Evolutionary conservation across 2,113 vertebrate species (phyloP).

Genomic region (Fregata magnificens): DNA sequence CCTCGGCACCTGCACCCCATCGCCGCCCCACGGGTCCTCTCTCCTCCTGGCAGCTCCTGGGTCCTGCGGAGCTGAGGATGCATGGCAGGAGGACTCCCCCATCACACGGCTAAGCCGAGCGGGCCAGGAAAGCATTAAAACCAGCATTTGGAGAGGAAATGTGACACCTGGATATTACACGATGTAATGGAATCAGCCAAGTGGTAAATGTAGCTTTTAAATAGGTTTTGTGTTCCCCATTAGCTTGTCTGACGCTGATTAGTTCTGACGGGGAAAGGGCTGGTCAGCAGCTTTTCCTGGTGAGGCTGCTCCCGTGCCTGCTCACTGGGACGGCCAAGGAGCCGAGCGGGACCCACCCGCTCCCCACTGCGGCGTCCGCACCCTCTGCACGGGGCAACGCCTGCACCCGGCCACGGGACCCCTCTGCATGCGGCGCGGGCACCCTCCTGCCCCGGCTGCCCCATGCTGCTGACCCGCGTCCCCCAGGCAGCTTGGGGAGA

Average conservation of each 20-base stretch:
- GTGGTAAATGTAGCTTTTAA: conserved; percentile 98
- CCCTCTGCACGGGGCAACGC: fast-evolving
- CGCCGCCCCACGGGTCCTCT: fast-evolving
- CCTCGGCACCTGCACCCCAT: fast-evolving
- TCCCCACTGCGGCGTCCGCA: fast-evolving
- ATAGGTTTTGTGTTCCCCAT: conserved; percentile 94
- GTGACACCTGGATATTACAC: conserved; percentile 96
- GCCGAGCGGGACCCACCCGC: not conserved
- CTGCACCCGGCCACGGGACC: fast-evolving
- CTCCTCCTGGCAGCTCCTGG: not conserved
- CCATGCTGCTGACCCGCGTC: not conserved
- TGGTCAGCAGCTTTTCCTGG: conserved; percentile 78
- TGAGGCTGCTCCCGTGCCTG: conserved; percentile 6
- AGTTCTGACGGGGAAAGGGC: conserved; percentile 84
- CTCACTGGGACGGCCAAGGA: fast-evolving
- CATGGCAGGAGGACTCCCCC: conserved; percentile 6
- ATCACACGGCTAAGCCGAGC: conserved; percentile 76
- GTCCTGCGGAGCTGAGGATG: fast-evolving
- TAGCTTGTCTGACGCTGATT: conserved; percentile 89
- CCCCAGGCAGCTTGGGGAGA: fast-evolving
- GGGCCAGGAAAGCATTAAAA: conserved; percentile 79
- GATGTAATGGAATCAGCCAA: conserved; percentile 96
- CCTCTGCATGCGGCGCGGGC: not conserved
- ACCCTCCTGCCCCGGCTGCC: not conserved
- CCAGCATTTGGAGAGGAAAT: conserved; percentile 82